Evolutionary conservation across 2,113 vertebrate genomes (phyloP).

Genomic region (Paramormyrops kingsleyae): DNA sequence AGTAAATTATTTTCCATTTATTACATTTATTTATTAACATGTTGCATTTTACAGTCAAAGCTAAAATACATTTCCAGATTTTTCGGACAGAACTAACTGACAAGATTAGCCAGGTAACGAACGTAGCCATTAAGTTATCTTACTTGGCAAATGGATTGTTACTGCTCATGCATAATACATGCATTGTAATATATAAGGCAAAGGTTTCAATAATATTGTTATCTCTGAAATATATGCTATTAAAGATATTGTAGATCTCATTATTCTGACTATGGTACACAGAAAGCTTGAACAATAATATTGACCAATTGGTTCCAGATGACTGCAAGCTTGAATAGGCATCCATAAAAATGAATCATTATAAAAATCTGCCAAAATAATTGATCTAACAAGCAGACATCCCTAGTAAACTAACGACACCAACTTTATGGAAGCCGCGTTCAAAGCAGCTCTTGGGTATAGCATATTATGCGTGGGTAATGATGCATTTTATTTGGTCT

Average conservation of each 20-base stretch:
- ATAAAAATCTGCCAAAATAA: neutral
- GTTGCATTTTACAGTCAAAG: neutral
- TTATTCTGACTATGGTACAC: neutral
- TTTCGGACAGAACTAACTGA: neutral
- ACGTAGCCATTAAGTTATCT: neutral
- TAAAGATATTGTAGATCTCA: neutral
- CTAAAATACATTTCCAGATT: neutral
- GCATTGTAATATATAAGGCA: neutral
- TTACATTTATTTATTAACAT: neutral
- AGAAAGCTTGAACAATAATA: neutral
- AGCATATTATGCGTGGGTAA: neutral
- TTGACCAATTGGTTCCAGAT: neutral
- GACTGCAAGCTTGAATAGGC: neutral
- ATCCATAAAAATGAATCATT: neutral
- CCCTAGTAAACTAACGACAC: neutral
- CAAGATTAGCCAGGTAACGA: neutral
- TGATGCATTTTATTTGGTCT: slow-evolving; percentile 1
- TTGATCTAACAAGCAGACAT: neutral
- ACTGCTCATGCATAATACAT: neutral
- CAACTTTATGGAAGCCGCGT: neutral
- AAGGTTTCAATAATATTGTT: neutral
- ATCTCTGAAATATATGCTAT: neutral
- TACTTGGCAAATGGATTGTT: neutral
- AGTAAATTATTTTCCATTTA: neutral
- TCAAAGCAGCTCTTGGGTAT: neutral